Conservation (phyloP, 2,797 vertebrate genomes). For the Lithobates sylvaticus region DNA sequence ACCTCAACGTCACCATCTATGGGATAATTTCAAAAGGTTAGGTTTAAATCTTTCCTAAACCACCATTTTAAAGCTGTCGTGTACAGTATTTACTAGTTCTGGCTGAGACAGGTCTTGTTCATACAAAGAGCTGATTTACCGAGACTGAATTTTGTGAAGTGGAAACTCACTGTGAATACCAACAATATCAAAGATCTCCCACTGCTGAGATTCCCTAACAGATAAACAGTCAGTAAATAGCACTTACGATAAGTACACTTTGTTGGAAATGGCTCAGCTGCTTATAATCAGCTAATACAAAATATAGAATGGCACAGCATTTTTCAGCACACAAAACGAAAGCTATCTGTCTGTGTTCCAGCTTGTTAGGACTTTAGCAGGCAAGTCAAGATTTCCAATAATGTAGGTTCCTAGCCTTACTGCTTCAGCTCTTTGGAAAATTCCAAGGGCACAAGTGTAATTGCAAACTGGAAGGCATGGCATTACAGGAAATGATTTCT, state of each 20-base stretch:
- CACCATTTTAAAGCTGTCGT: not conserved
- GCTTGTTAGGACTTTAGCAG: constrained; percentile 61
- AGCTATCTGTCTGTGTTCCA: constrained; percentile 60
- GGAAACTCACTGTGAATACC: constrained; percentile 1
- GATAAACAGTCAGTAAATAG: constrained; percentile 47
- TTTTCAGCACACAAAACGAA: constrained; percentile 49
- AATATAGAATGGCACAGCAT: constrained; percentile 53
- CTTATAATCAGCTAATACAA: constrained; percentile 50
- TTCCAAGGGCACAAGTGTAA: constrained; percentile 61
- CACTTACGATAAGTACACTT: constrained; percentile 29
- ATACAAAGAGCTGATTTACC: constrained; percentile 2
- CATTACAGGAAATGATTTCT: constrained; percentile 42
- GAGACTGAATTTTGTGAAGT: constrained; percentile 15
- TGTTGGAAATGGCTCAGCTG: constrained; percentile 27
- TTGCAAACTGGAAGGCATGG: constrained; percentile 55
- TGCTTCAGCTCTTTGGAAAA: constrained; percentile 60
- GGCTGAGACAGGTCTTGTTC: not conserved
- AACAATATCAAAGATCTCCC: constrained; percentile 24
- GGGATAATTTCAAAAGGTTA: not conserved
- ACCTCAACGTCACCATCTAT: not conserved
- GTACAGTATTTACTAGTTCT: constrained; percentile 1
- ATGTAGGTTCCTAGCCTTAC: constrained; percentile 51
- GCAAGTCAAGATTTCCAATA: constrained; percentile 59
- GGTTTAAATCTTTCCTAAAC: not conserved
- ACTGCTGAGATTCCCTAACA: constrained; percentile 35